A percentile compares a stretch with the other conserved stretches of the same genome.
Conservation (phyloP, 2,888 invertebrate genomes). For the Chorisops tibialis region DNA sequence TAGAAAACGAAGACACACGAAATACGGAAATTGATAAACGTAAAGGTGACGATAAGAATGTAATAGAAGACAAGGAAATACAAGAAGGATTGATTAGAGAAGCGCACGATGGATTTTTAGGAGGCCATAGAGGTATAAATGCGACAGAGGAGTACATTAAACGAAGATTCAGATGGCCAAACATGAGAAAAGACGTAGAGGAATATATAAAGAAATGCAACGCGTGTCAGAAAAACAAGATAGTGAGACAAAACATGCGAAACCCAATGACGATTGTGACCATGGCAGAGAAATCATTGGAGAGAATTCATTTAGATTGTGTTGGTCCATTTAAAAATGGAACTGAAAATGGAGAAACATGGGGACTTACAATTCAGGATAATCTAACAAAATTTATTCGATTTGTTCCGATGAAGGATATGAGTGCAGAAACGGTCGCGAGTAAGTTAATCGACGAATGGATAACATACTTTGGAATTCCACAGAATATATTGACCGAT, state of each 20-base stretch:
- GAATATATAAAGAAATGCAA: background rate
- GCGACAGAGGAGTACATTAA: background rate
- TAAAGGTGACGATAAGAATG: background rate
- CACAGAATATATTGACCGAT: background rate
- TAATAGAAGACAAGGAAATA: background rate
- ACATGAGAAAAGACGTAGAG: background rate
- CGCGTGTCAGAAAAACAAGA: background rate
- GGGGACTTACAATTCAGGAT: constrained; percentile 2
- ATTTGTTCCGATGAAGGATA: background rate
- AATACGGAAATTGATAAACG: no score
- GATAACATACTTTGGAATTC: background rate
- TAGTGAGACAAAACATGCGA: background rate
- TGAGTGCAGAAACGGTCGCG: background rate
- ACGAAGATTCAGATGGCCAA: background rate
- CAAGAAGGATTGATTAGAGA: background rate
- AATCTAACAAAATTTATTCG: background rate
- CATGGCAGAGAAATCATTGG: background rate
- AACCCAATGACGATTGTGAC: background rate
- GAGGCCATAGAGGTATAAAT: background rate
- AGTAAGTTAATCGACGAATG: background rate
- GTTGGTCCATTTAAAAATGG: constrained; percentile 1
- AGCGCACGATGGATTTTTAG: background rate
- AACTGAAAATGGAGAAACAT: background rate
- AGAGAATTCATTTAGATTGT: background rate
- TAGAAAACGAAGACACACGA: no score